These are phyloP conservation scores for Sialia sialis DNA, from an alignment of 2,113 vertebrate species.

Conservation along the genomic window DNA sequence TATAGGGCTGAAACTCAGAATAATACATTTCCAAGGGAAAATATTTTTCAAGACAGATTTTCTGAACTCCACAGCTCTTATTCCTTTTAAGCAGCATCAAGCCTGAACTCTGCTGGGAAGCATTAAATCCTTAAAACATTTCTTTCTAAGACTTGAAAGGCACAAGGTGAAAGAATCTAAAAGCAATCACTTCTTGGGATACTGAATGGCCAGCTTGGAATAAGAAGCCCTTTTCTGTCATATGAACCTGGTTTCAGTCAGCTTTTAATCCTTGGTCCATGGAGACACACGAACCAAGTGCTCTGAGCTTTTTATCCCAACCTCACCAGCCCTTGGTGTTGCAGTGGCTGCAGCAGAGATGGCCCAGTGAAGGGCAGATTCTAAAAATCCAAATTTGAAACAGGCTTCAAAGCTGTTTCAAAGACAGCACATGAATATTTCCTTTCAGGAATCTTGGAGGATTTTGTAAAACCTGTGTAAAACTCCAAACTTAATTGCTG, in stretches of 20 bases:
- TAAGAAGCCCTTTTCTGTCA: background rate
- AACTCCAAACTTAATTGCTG: background rate
- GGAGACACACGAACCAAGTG: background rate
- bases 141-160: background rate
- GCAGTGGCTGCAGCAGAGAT: fast-evolving
- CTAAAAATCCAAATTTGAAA: background rate
- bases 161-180: background rate
- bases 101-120: background rate
- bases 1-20: background rate
- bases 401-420: background rate
- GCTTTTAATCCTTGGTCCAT: background rate
- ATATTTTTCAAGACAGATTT: background rate
- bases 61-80: background rate
- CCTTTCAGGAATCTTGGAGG: background rate
- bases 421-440: background rate
- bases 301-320: background rate
- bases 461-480: background rate
- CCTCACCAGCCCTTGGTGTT: background rate
- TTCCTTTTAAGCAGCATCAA: background rate
- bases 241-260: background rate
- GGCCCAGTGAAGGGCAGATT: background rate
- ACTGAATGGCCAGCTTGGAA: background rate
- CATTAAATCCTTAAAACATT: background rate
- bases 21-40: background rate
- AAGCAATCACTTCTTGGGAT: background rate